Evolutionary conservation across 2,797 vertebrate species (phyloP).

Genomic region (Menidia menidia): DNA sequence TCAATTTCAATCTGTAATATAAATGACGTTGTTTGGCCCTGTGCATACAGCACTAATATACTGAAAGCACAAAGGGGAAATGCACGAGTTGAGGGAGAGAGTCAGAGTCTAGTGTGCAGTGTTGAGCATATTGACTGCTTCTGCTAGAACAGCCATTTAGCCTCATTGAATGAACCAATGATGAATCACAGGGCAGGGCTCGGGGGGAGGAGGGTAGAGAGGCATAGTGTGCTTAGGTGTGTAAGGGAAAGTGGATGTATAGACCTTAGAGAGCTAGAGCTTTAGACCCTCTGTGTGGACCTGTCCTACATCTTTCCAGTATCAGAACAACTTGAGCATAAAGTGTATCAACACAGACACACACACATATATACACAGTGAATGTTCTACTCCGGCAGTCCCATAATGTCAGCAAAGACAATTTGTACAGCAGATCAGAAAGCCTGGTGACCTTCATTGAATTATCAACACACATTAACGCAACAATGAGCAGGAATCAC

Average conservation of each 20-base stretch:
- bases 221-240: conserved; percentile 14
- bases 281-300: conserved; percentile 21
- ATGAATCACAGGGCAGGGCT: conserved; percentile 68
- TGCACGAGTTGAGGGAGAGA: conserved; percentile 18
- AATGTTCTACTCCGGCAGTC: not conserved
- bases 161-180: conserved; percentile 68
- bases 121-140: conserved; percentile 72
- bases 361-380: conserved; percentile 3
- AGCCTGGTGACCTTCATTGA: not conserved
- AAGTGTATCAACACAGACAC: conserved; percentile 5
- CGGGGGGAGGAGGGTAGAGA: not conserved
- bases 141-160: conserved; percentile 75
- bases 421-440: not conserved
- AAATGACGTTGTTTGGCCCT: not conserved
- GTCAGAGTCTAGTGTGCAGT: conserved; percentile 29
- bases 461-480: not conserved
- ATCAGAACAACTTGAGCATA: conserved; percentile 3
- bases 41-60: not conserved
- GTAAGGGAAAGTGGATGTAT: conserved; percentile 35
- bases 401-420: not conserved
- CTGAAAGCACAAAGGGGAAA: conserved; percentile 4
- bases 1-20: not conserved
- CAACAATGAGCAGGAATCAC: conserved; percentile 11
- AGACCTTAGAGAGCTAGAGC: conserved; percentile 30
- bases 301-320: conserved; percentile 8